Evolutionary conservation across 2,888 invertebrate species (phyloP).

Genomic region (Drosophila colorata): DNA sequence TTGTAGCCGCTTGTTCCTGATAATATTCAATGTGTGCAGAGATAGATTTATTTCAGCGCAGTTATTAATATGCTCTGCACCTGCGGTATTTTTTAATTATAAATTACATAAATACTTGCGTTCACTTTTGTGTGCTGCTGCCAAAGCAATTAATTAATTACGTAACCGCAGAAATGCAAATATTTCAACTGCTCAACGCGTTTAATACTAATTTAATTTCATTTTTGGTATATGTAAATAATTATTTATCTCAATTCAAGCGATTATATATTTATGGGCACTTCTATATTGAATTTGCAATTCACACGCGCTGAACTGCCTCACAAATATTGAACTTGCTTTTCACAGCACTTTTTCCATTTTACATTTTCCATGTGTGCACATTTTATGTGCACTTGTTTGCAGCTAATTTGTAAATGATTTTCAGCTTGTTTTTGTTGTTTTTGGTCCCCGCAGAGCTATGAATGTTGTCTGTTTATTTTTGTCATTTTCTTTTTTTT

Average conservation of each 20-base stretch:
- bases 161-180: conserved; percentile 52
- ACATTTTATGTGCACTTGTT: conserved; percentile 42
- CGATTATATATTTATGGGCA: conserved; percentile 1
- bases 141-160: conserved; percentile 68
- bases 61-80: conserved; percentile 35
- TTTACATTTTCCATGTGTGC: conserved; percentile 4
- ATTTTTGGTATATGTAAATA: conserved; percentile 6
- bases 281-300: conserved; percentile 20
- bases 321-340: conserved; percentile 28
- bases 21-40: background rate
- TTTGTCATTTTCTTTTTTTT: conserved; percentile 17
- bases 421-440: conserved; percentile 41
- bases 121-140: background rate
- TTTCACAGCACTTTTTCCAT: conserved; percentile 15
- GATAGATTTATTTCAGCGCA: conserved; percentile 24
- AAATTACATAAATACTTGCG: conserved; percentile 37
- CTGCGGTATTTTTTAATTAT: conserved; percentile 49
- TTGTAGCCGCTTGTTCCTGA: background rate
- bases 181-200: conserved; percentile 55
- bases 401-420: conserved; percentile 72
- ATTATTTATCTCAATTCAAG: no score
- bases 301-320: conserved; percentile 25
- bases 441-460: conserved; percentile 8
- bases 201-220: conserved; percentile 41
- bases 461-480: conserved; percentile 28